A percentile compares a stretch with the other conserved stretches of the same genome.
phyloP scores from a whole-genome alignment of 2,113 vertebrate species.

The Mohoua ochrocephala region DNA sequence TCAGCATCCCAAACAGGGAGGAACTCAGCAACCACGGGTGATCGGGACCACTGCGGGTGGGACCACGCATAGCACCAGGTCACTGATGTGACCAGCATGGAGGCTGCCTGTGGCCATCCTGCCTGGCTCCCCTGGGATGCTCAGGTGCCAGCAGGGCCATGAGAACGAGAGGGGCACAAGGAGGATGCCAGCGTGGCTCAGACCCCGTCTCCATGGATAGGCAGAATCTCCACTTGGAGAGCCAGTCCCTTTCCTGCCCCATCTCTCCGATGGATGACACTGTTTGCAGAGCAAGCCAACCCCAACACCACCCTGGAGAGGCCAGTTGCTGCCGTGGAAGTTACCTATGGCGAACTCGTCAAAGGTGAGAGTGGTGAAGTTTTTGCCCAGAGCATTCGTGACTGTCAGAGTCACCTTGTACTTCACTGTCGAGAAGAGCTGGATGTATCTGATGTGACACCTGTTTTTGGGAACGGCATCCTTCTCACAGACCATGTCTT shows the following conservation, averaged over 20 bases:
- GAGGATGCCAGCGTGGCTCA: not conserved
- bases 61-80: not conserved
- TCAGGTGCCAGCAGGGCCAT: not conserved
- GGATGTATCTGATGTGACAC: conserved; percentile 89
- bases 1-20: not conserved
- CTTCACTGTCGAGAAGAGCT: conserved; percentile 90
- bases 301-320: not conserved
- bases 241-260: not conserved
- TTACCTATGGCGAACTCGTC: conserved; percentile 93
- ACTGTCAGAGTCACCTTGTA: conserved; percentile 93
- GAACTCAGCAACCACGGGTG: rapidly evolving
- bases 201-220: rapidly evolving
- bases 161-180: rapidly evolving
- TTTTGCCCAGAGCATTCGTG: conserved; percentile 87
- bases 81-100: rapidly evolving
- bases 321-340: not conserved
- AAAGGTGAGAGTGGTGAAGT: conserved; percentile 78
- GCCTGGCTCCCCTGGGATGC: not conserved
- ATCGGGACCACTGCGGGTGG: not conserved
- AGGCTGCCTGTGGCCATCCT: not conserved
- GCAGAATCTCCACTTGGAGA: not conserved
- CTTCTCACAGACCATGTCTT: conserved; percentile 83
- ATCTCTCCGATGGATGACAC: rapidly evolving
- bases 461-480: conserved; percentile 89
- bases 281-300: not conserved